A percentile compares a stretch with the other conserved stretches of the same genome.
These are phyloP conservation scores for Oreamnos americanus DNA, from an alignment of 2,113 vertebrate genomes.

Conservation along the genomic window DNA sequence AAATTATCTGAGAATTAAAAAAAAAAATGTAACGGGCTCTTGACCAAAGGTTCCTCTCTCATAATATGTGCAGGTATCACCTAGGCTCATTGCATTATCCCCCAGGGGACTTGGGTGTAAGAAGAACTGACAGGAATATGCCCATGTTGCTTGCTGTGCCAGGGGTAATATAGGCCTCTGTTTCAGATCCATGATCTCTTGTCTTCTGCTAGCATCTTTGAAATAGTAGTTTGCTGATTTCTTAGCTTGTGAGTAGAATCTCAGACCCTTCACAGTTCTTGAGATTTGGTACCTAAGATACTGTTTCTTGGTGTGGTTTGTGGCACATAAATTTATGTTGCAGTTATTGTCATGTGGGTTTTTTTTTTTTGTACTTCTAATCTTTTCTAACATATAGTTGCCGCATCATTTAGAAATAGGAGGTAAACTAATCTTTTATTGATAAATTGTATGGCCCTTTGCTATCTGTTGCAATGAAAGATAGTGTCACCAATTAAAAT, in stretches of 20 bases:
- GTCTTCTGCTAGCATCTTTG: neutral
- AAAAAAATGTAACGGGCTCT: neutral
- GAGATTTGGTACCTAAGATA: neutral
- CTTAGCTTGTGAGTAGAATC: constrained; percentile 1
- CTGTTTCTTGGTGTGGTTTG: neutral
- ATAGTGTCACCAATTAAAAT: neutral
- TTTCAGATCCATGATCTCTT: neutral
- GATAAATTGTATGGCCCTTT: neutral
- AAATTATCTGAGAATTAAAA: neutral
- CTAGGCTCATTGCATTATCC: neutral
- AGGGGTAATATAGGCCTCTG: neutral
- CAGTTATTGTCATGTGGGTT: neutral
- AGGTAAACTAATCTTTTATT: neutral
- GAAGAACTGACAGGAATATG: neutral
- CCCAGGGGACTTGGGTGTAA: neutral
- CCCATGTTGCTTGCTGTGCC: neutral
- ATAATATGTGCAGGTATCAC: neutral
- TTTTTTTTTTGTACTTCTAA: neutral
- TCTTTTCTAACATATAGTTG: neutral
- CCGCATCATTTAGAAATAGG: neutral
- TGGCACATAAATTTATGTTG: neutral
- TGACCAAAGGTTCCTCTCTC: neutral
- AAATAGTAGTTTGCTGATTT: neutral
- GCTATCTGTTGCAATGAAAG: neutral
- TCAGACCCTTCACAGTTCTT: neutral